phyloP scores from a whole-genome alignment of 92 coral and sea anemone genomes.

The Palythoa heliodiscus region DNA sequence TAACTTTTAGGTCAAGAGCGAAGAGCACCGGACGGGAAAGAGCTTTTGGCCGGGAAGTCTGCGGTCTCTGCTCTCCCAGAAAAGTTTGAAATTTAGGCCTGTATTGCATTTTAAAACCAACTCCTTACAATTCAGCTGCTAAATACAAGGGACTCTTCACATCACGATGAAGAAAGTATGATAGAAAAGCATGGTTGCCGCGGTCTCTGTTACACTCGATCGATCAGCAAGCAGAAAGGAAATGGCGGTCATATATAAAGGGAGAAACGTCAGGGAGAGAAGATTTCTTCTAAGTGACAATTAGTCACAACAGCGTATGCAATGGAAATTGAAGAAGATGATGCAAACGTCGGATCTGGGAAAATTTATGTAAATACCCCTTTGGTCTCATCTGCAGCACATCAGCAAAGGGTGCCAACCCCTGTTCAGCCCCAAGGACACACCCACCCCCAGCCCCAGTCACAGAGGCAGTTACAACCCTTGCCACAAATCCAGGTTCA shows the following conservation, averaged over 20 bases:
- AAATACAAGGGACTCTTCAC: too few relatives aligned
- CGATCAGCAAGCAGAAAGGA: too few relatives aligned
- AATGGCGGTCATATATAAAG: neutral
- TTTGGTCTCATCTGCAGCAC: slow-evolving; percentile 13
- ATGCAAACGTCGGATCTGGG: slow-evolving; percentile 18
- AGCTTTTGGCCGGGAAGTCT: too few relatives aligned
- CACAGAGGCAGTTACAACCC: slow-evolving; percentile 10
- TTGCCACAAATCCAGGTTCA: slow-evolving; percentile 16
- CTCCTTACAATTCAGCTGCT: too few relatives aligned
- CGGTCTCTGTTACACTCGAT: too few relatives aligned
- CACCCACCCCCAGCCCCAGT: slow-evolving; percentile 15
- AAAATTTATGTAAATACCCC: slow-evolving; percentile 44
- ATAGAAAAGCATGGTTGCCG: too few relatives aligned
- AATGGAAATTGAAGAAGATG: slow-evolving; percentile 43
- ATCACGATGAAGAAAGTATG: too few relatives aligned
- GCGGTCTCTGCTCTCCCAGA: too few relatives aligned
- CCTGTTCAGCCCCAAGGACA: slow-evolving; percentile 4
- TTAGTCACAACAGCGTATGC: slow-evolving; percentile 16
- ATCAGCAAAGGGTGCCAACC: slow-evolving; percentile 8
- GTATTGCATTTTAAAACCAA: too few relatives aligned
- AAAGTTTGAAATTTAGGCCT: too few relatives aligned
- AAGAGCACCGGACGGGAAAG: too few relatives aligned
- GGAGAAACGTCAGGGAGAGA: neutral
- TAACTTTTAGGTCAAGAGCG: too few relatives aligned
- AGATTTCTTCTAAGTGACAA: neutral